A percentile compares a stretch with the other conserved stretches of the same genome.
These are phyloP conservation scores for Leuciscus waleckii DNA, from an alignment of 2,797 vertebrate genomes.

Conservation along the genomic window DNA sequence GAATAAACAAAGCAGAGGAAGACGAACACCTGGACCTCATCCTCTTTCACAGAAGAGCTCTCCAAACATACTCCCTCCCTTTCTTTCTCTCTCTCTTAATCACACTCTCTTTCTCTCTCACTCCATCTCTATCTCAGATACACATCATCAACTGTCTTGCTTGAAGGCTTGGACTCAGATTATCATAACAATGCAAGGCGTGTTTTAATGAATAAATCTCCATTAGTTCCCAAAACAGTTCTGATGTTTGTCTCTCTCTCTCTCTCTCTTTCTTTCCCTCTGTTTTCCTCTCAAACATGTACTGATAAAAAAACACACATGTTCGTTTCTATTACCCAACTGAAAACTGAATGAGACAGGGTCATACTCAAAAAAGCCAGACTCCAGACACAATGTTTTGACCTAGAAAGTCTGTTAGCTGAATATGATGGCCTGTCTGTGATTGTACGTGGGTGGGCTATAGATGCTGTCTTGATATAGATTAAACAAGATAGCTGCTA, in stretches of 20 bases:
- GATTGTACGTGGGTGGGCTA: slow-evolving; percentile 34
- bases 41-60: slow-evolving; percentile 25
- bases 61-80: slow-evolving; percentile 49
- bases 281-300: background rate
- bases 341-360: slow-evolving; percentile 28
- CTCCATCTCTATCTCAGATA: slow-evolving; percentile 33
- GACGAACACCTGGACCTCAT: slow-evolving; percentile 11
- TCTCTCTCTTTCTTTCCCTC: background rate
- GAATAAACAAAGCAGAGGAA: slow-evolving; percentile 20
- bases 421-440: slow-evolving; percentile 31
- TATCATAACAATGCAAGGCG: slow-evolving; percentile 62
- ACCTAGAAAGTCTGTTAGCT: slow-evolving; percentile 42
- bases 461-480: slow-evolving; percentile 44
- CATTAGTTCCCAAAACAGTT: slow-evolving; percentile 63
- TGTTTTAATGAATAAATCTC: slow-evolving; percentile 68
- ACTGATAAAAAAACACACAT: slow-evolving; percentile 22
- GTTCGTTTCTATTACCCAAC: background rate
- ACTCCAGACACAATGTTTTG: slow-evolving; percentile 42
- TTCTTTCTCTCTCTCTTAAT: slow-evolving; percentile 25
- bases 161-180: slow-evolving; percentile 60
- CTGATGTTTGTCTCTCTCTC: background rate
- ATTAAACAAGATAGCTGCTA: slow-evolving; percentile 46
- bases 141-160: slow-evolving; percentile 47
- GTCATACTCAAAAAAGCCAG: slow-evolving; percentile 24
- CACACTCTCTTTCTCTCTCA: slow-evolving; percentile 2